Percentiles rank a stretch among this genome's conserved stretches.
These are phyloP conservation scores for Drosophila fuyamai DNA, from an alignment of 1,140 invertebrate genomes.

Conservation along the genomic window DNA sequence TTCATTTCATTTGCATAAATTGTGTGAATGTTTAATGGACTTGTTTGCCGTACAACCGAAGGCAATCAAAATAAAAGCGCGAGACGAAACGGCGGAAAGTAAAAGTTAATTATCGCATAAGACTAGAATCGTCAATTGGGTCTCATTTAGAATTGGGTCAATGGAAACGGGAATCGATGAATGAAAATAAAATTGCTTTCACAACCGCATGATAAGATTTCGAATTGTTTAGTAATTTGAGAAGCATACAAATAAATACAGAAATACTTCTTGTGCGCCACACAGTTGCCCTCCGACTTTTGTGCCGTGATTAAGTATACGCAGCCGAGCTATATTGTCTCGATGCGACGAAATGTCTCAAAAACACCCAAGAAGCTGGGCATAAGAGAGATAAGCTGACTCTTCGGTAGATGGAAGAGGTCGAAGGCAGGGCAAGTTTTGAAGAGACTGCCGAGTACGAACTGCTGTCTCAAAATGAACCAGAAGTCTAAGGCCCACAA, in stretches of 20 bases:
- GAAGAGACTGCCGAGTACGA: slow-evolving; percentile 29
- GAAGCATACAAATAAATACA: slow-evolving; percentile 16
- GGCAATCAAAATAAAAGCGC: slow-evolving; percentile 28
- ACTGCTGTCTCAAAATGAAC: slow-evolving; percentile 11
- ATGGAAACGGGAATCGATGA: slow-evolving; percentile 54
- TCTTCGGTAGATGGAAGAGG: slow-evolving; percentile 8
- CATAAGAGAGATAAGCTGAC: slow-evolving; percentile 25
- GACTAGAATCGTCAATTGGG: slow-evolving; percentile 46
- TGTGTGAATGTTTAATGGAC: slow-evolving; percentile 52
- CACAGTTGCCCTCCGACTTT: slow-evolving; percentile 6
- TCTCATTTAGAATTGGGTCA: slow-evolving; percentile 54
- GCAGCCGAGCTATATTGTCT: background rate
- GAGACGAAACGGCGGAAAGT: slow-evolving; percentile 38
- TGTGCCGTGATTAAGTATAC: slow-evolving; percentile 23
- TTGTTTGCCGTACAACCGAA: slow-evolving; percentile 40
- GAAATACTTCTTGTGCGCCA: slow-evolving; percentile 7
- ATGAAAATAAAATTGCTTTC: slow-evolving; percentile 41
- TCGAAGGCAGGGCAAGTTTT: slow-evolving; percentile 18
- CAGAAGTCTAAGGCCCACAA: slow-evolving; percentile 13
- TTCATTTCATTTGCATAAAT: slow-evolving; percentile 68
- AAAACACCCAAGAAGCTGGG: slow-evolving; percentile 7
- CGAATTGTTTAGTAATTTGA: slow-evolving; percentile 23
- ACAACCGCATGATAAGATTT: slow-evolving; percentile 25
- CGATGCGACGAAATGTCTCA: background rate
- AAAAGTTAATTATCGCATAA: slow-evolving; percentile 60